Evolutionary conservation across 2,888 invertebrate genomes (phyloP), one percentile per base, ranked within the genome.

Genomic region (Scrobipalpa atriplicella): DNA sequence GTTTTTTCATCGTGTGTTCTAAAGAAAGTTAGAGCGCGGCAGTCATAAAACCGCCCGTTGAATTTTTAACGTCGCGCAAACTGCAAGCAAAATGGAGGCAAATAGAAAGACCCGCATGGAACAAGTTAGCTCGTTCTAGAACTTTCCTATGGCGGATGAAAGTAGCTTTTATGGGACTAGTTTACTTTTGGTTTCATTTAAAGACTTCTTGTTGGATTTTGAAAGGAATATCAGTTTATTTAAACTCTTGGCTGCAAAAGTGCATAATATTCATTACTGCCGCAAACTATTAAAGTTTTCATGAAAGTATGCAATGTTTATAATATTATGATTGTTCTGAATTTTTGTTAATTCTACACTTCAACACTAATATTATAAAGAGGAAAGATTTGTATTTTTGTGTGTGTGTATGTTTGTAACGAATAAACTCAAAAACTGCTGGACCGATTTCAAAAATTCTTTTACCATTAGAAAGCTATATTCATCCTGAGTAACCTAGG

Each of bases 1-100:
- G 47, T 16, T 16, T 47, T 5, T 47, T 16, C 16, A 43, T 47
- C 47, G 16, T 47, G n/a, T 16, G 11, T 43, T 3, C 11, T 13
- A 43, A 43, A 1, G 47, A 47, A 47, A 47, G 47, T 47, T 43
- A 16, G n/a, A n/a, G 47, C 47, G 47, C n/a, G 47, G 47, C 47
- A 29, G 54, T 56, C 21, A 13, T 56, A 13, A 56, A 56, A 56
- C 54, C 21, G 11, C 54, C 54, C 54, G 29, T 56, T 56, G 54
- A 56, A 56, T 56, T 56, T 56, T 56, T 56, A 56, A 56, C 54
- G 6, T 10, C 54, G 13, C 9, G 54, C 54, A 56, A 56, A 56
- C 21, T 56, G 54, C 29, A 56, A 56, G 54, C 29, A 56, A 56
- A 29, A 47, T 47, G 47, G 5, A 43, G 18, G 52, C 52, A 19